Evolutionary conservation across 1,140 invertebrate species (phyloP).

Genomic region (Lerema accius): DNA sequence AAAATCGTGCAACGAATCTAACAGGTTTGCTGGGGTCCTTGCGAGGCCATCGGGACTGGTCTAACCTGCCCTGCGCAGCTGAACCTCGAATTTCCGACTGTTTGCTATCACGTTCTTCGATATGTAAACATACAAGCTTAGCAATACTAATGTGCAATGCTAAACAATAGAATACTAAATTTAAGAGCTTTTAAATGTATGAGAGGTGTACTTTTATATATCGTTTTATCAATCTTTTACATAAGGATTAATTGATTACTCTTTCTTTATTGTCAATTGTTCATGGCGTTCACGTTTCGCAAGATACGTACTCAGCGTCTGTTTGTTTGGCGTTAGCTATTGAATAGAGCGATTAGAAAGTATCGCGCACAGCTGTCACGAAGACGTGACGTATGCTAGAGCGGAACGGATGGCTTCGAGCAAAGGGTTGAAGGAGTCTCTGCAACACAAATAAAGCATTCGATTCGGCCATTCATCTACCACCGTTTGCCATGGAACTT

Average conservation of each 20-base stretch:
- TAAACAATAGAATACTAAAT: slow-evolving; percentile 16
- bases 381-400: slow-evolving; percentile 73
- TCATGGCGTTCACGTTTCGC: slow-evolving; percentile 65
- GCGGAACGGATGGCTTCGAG: slow-evolving; percentile 71
- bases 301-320: slow-evolving; percentile 62
- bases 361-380: slow-evolving; percentile 77
- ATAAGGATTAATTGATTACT: slow-evolving; percentile 72
- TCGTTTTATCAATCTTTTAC: slow-evolving; percentile 26
- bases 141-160: slow-evolving; percentile 39
- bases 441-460: slow-evolving; percentile 73
- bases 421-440: slow-evolving; percentile 73
- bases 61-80: slow-evolving; percentile 79
- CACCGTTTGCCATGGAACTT: slow-evolving; percentile 58
- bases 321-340: slow-evolving; percentile 67
- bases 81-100: slow-evolving; percentile 78
- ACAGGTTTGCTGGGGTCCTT: slow-evolving; percentile 82
- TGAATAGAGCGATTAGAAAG: slow-evolving; percentile 78
- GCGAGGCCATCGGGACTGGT: slow-evolving; percentile 80
- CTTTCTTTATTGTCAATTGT: slow-evolving; percentile 64
- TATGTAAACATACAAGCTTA: slow-evolving; percentile 54
- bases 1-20: slow-evolving; percentile 83
- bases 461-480: slow-evolving; percentile 62
- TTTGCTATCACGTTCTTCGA: slow-evolving; percentile 72
- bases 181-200: slow-evolving; percentile 13
- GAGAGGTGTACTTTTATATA: slow-evolving; percentile 16